A percentile compares a stretch with the other conserved stretches of the same genome.
These are phyloP conservation scores for Linnaemya tessellans DNA, from an alignment of 2,888 invertebrate genomes.

Conservation along the genomic window DNA sequence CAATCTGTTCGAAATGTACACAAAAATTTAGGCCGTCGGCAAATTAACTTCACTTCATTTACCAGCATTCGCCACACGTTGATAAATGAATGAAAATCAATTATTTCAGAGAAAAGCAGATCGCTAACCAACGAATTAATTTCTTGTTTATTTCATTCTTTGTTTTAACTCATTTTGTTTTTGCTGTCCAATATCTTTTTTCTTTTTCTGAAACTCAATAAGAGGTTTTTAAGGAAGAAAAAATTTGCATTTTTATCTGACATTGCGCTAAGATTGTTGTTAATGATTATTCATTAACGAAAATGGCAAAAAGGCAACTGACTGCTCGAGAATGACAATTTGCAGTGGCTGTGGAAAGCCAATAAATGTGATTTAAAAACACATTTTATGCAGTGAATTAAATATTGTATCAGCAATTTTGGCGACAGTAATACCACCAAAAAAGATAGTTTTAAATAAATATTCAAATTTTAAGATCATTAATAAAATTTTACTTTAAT, in stretches of 20 bases:
- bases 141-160: neutral
- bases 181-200: constrained; percentile 3
- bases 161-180: neutral
- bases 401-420: constrained; percentile 21
- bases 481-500: constrained; percentile 4
- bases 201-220: constrained; percentile 37
- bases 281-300: constrained; percentile 68
- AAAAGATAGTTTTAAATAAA: constrained; percentile 4
- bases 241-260: constrained; percentile 66
- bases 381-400: constrained; percentile 15
- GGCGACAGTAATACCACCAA: neutral
- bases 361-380: constrained; percentile 22
- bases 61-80: constrained; percentile 55
- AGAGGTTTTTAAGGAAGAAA: constrained; percentile 3
- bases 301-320: constrained; percentile 16
- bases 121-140: constrained; percentile 23
- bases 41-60: constrained; percentile 65
- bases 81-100: constrained; percentile 68
- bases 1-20: constrained; percentile 52
- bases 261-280: constrained; percentile 63
- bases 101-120: constrained; percentile 57
- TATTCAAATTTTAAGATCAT: neutral
- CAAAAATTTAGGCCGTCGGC: constrained; percentile 69
- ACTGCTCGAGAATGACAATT: constrained; percentile 31
- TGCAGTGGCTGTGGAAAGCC: neutral